These are phyloP conservation scores for Trididemnum miniatum DNA, from an alignment of 23 tunicate species.

Conservation along the genomic window DNA sequence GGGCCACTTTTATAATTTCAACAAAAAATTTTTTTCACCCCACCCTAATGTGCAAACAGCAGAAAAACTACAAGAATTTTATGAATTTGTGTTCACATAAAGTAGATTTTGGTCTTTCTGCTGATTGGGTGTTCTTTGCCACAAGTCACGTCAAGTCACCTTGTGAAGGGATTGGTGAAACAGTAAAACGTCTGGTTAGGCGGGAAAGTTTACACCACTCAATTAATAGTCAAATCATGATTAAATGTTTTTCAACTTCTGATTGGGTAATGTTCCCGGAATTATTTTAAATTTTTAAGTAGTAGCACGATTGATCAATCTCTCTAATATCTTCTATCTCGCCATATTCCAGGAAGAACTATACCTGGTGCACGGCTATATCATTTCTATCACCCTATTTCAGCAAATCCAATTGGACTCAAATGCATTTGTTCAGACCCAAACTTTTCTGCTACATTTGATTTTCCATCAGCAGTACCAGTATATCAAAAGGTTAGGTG, in stretches of 20 bases:
- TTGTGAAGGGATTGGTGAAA: neutral
- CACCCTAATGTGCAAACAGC: neutral
- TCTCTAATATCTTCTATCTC: neutral
- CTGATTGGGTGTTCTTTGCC: neutral
- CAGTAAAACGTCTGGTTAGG: neutral
- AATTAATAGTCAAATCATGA: neutral
- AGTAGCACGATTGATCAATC: neutral
- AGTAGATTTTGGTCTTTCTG: neutral
- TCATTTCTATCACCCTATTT: neutral
- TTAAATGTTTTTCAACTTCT: too few relatives aligned
- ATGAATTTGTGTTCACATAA: neutral
- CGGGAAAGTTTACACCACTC: neutral
- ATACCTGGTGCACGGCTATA: neutral
- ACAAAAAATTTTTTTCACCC: too few relatives aligned
- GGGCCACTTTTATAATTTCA: too few relatives aligned
- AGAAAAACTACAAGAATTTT: neutral
- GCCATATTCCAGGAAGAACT: neutral
- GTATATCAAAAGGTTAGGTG: too few relatives aligned
- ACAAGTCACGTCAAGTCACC: neutral
- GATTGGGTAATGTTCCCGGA: too few relatives aligned
- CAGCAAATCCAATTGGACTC: neutral
- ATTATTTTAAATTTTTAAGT: neutral
- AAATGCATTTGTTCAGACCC: neutral
- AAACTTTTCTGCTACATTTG: neutral
- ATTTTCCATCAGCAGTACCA: too few relatives aligned